Evolutionary conservation across 2,888 invertebrate genomes (phyloP).

Genomic region (Thera obeliscata): DNA sequence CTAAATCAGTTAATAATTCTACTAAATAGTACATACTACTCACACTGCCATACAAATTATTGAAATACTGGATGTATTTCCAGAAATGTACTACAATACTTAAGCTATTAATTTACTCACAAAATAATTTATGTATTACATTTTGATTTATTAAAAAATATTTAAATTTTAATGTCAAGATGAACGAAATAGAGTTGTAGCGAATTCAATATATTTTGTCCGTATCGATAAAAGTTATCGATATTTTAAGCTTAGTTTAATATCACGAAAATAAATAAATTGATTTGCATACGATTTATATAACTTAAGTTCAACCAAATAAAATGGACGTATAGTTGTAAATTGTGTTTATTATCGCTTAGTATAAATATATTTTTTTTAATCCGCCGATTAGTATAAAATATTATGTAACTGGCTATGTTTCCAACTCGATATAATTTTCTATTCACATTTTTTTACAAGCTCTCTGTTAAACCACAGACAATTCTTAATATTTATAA

Average conservation of each 20-base stretch:
- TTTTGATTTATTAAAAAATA: background rate
- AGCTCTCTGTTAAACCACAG: constrained; percentile 13
- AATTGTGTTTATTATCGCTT: constrained; percentile 22
- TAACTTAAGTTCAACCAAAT: constrained; percentile 18
- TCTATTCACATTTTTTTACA: background rate
- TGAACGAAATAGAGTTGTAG: constrained; percentile 15
- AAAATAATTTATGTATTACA: background rate
- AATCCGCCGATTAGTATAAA: constrained; percentile 28
- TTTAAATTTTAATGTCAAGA: background rate
- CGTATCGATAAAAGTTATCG: constrained; percentile 16
- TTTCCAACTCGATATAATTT: constrained; percentile 4
- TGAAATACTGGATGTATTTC: background rate
- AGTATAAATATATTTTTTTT: constrained; percentile 24
- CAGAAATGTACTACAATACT: background rate
- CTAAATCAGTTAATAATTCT: background rate
- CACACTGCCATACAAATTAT: background rate
- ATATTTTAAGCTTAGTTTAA: constrained; percentile 6
- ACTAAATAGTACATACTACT: too few relatives aligned
- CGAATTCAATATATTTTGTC: constrained; percentile 1
- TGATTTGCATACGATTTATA: constrained; percentile 17
- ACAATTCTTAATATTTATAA: constrained; percentile 12
- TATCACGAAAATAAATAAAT: constrained; percentile 15
- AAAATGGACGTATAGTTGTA: constrained; percentile 24
- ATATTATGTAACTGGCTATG: constrained; percentile 5
- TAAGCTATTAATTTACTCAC: background rate